Base-by-base conservation (phyloP, 2,888 invertebrate genomes). In the Ochropacha duplaris region DNA sequence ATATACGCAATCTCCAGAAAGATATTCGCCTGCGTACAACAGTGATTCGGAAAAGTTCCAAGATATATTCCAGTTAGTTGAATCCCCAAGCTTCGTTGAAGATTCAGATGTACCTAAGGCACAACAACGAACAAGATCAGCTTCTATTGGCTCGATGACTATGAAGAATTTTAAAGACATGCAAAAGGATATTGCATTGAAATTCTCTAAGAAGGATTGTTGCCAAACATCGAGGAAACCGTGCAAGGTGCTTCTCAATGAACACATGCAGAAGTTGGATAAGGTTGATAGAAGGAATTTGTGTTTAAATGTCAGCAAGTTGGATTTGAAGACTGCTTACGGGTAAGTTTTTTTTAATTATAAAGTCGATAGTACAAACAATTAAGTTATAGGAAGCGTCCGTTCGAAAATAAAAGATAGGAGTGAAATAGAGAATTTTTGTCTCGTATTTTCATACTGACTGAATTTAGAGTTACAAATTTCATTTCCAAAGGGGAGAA, bases 101-200 rank as follows among this genome's bases (percentile, higher is more conserved):
- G 60, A 49, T 28, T 69, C 59, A 39, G 74, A 78, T 4, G n/a
- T n/a, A n/a, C n/a, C n/a, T n/a, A 72, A 73, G 34, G 36, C 9
- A n/a, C 76, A 76, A 56, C 31, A 55, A 4, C 58, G 71, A 16
- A 75, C 78, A 22, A 67, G 82, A 1, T 72, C 72, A 0, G 50
- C 62, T 1, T 80, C 84, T 0, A 57, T 71, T 0, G 74, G 77
- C 0, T 77, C 82, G 0, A 79, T 85, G 81, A 83, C 84, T 0
- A 79, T 85, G 83, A 85, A 90, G 57, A 84, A 87, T 34, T 90
- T 84, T 54, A 91, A 91, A 14, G 90, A 91, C 58, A 52, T 86
- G 58, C 90, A 90, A 64, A 91, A 87, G 61, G 87, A 88, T 56
- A 76, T 91, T 1, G 71, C 78, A 0, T 67, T 69, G 9, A 69